Evolutionary conservation across 2,797 vertebrate species (phyloP).

Genomic region (Falco berigora): DNA sequence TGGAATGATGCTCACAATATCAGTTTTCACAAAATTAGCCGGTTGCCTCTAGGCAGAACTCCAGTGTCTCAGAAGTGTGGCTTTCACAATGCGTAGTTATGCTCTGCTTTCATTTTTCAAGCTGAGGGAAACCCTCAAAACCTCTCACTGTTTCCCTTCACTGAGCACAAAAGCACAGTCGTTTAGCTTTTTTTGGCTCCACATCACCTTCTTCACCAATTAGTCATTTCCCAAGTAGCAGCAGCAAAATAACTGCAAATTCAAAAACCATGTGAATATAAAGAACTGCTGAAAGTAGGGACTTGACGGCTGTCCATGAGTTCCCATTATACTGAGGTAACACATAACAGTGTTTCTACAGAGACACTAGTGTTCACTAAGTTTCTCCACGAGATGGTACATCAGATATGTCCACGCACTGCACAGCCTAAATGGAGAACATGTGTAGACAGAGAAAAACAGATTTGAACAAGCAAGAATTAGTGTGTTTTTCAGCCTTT

Average conservation of each 20-base stretch:
- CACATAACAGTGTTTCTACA: not conserved
- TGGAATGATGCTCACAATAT: constrained; percentile 29
- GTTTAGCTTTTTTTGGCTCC: not conserved
- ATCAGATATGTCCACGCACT: not conserved
- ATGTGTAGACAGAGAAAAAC: not conserved
- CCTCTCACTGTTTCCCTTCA: not conserved
- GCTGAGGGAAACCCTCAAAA: not conserved
- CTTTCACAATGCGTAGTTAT: not conserved
- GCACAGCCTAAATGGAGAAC: not conserved
- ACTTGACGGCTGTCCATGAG: not conserved
- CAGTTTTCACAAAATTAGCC: not conserved
- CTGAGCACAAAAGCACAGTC: not conserved
- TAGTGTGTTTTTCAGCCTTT: not conserved
- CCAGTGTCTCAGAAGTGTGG: not conserved
- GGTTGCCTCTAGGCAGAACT: not conserved
- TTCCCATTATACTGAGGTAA: not conserved
- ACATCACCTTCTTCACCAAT: not conserved
- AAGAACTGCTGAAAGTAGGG: not conserved
- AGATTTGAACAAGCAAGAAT: not conserved
- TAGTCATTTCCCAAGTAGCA: not conserved
- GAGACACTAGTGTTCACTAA: not conserved
- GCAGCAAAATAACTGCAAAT: not conserved
- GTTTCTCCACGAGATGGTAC: not conserved
- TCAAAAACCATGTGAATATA: not conserved
- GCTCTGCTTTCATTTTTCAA: not conserved